Evolutionary conservation across 2,888 invertebrate genomes (phyloP).

Genomic region (Xestia c-nigrum): DNA sequence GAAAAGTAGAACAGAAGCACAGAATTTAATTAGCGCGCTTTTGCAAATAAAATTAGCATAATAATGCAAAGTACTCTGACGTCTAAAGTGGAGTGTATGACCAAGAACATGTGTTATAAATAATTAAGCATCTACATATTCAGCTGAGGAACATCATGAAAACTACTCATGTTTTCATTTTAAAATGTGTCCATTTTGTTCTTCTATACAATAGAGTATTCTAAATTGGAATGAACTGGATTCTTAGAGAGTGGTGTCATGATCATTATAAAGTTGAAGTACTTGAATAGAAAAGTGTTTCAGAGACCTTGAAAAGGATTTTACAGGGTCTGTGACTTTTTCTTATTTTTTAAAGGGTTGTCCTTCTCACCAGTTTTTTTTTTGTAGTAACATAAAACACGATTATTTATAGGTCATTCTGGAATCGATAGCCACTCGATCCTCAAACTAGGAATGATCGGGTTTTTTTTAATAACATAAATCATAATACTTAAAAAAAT

Average conservation of each 20-base stretch:
- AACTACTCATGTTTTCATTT: neutral
- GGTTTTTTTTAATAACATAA: too few relatives aligned
- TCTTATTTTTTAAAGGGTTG: neutral
- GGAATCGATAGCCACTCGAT: too few relatives aligned
- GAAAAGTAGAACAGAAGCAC: constrained; percentile 15
- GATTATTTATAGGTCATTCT: too few relatives aligned
- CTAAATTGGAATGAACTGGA: neutral
- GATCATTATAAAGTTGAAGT: neutral
- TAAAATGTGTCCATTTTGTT: neutral
- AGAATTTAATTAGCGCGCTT: constrained; percentile 32
- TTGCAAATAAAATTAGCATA: constrained; percentile 40
- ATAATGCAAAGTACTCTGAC: constrained; percentile 20
- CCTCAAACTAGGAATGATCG: too few relatives aligned
- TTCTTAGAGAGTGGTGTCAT: neutral
- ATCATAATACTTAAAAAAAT: too few relatives aligned
- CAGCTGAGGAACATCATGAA: neutral
- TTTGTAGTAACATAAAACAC: neutral
- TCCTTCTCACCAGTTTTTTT: neutral
- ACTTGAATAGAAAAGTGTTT: neutral
- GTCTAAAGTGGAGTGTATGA: neutral
- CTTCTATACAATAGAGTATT: neutral
- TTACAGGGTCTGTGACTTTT: too few relatives aligned
- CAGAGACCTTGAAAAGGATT: too few relatives aligned
- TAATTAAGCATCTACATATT: constrained; percentile 17
- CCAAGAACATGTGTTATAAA: neutral